A percentile compares a stretch with the other conserved stretches of the same genome.
Evolutionary conservation across 2,888 invertebrate genomes (phyloP).

Genomic region (Dynastes hyllus): DNA sequence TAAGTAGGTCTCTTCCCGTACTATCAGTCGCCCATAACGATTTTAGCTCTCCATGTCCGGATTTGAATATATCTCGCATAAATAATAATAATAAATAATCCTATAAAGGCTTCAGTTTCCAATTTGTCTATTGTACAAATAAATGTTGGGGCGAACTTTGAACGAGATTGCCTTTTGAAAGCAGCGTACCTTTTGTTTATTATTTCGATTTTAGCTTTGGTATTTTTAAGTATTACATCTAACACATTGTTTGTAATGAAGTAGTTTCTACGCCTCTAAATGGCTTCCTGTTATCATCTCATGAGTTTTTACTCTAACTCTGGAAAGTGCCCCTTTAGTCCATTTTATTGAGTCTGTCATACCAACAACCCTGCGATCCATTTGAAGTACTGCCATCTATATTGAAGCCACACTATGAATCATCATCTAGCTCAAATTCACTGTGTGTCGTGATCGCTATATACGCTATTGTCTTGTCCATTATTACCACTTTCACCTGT

Average conservation of each 20-base stretch:
- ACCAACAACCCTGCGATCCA: background rate
- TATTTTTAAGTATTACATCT: background rate
- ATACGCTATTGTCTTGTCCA: background rate
- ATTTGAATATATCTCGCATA: slow-evolving; percentile 55
- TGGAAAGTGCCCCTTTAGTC: background rate
- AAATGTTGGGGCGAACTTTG: slow-evolving; percentile 37
- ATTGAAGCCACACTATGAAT: background rate
- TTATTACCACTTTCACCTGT: slow-evolving; percentile 12
- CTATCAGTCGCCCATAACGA: slow-evolving; percentile 55
- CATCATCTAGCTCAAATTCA: background rate
- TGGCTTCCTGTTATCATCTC: background rate
- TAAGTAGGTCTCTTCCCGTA: slow-evolving; percentile 49
- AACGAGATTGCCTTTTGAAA: slow-evolving; percentile 22
- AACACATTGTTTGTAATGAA: background rate
- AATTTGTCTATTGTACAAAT: slow-evolving; percentile 31
- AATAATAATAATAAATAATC: slow-evolving; percentile 51
- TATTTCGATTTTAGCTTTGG: background rate
- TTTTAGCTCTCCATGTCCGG: slow-evolving; percentile 55
- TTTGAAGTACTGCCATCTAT: background rate
- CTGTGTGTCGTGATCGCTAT: slow-evolving; percentile 7
- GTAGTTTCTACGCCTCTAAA: background rate
- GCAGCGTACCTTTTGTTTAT: background rate
- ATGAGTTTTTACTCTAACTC: background rate
- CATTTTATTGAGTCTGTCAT: slow-evolving; percentile 22
- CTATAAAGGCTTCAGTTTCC: slow-evolving; percentile 55